Conservation (phyloP, 2,797 vertebrate genomes). For the Octomys mimax region DNA sequence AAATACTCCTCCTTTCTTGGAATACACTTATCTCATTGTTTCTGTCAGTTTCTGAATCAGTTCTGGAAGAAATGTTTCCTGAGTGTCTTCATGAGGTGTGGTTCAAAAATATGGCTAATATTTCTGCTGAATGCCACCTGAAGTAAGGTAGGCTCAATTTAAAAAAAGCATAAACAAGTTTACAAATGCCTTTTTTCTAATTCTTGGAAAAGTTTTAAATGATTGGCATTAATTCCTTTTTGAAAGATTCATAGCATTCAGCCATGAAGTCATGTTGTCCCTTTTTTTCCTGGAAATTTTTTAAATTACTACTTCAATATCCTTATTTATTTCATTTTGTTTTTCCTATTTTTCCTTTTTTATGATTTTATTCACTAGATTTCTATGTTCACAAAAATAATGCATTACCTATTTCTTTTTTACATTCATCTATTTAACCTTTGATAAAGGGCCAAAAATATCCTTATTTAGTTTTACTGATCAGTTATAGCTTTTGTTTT, state of each 20-base stretch:
- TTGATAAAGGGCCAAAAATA: not conserved
- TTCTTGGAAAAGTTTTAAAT: not conserved
- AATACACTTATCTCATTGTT: not conserved
- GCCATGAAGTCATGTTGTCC: not conserved
- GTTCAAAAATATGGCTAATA: not conserved
- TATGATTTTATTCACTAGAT: too few species aligned
- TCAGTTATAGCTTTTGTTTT: not conserved
- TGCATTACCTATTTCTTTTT: too few species aligned
- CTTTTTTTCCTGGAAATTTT: not conserved
- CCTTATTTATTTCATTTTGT: not conserved
- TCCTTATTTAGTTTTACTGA: not conserved
- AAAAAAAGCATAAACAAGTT: not conserved
- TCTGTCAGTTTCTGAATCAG: not conserved
- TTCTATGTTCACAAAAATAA: too few species aligned
- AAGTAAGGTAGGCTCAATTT: not conserved
- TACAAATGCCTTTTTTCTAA: not conserved
- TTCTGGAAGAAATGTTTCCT: not conserved
- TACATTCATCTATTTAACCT: too few species aligned
- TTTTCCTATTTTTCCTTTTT: too few species aligned
- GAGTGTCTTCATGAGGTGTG: not conserved
- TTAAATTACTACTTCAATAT: not conserved
- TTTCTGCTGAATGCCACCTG: not conserved
- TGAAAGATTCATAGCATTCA: not conserved
- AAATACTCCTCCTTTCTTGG: not conserved
- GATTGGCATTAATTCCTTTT: not conserved